These are phyloP conservation scores for Pachyramphus minor DNA, from an alignment of 2,113 vertebrate species.

Conservation along the genomic window DNA sequence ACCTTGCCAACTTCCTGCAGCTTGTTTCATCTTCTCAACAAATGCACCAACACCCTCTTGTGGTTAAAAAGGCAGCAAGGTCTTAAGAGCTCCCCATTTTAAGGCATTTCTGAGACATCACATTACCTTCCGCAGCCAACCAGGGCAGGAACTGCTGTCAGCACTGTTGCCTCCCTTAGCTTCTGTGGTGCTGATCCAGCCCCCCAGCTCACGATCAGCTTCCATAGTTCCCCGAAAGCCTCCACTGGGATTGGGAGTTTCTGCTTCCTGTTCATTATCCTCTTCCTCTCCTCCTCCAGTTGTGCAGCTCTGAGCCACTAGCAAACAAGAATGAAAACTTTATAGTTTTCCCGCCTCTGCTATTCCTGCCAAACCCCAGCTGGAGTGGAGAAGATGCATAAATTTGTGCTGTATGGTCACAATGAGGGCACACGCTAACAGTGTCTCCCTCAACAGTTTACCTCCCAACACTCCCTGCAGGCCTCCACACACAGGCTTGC, in stretches of 20 bases:
- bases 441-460: neutral
- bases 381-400: neutral
- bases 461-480: neutral
- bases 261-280: constrained; percentile 80
- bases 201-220: constrained; percentile 82
- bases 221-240: constrained; percentile 93
- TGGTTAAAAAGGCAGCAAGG: neutral
- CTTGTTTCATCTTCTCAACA: neutral
- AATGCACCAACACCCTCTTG: constrained; percentile 58
- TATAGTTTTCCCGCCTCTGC: neutral
- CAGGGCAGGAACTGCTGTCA: constrained; percentile 91
- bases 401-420: neutral
- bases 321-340: neutral
- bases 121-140: constrained; percentile 92
- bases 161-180: constrained; percentile 72
- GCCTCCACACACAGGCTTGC: neutral
- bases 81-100: neutral
- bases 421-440: neutral
- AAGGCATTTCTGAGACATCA: neutral
- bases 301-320: constrained; percentile 83
- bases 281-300: constrained; percentile 81
- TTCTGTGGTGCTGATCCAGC: constrained; percentile 79
- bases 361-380: neutral
- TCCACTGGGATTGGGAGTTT: constrained; percentile 82
- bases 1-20: neutral